phyloP scores from a whole-genome alignment of 2,113 vertebrate species.

The Nannospalax galili region DNA sequence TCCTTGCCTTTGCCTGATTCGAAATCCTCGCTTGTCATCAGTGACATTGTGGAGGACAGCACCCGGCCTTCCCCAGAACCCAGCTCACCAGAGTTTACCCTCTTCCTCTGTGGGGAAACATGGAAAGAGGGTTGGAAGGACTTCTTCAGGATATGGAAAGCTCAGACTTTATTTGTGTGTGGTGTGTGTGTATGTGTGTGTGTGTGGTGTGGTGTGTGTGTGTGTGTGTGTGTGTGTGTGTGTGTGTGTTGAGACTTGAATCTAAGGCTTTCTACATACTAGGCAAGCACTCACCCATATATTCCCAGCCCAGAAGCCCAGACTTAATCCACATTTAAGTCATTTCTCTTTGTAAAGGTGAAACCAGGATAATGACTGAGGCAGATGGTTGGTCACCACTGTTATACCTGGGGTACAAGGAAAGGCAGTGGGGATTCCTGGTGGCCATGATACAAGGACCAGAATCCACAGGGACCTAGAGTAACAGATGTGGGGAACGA shows the following conservation, averaged over 20 bases:
- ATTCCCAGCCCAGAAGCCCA: background rate
- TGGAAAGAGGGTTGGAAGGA: background rate
- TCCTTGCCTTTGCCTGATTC: background rate
- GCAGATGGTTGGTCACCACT: fast-evolving
- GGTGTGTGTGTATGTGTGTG: background rate
- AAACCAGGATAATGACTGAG: fast-evolving
- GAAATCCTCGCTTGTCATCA: background rate
- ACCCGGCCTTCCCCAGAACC: fast-evolving
- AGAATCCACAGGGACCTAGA: fast-evolving
- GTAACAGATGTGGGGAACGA: fast-evolving
- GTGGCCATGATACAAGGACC: fast-evolving
- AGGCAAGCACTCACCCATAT: background rate
- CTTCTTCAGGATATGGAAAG: background rate
- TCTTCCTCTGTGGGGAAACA: fast-evolving
- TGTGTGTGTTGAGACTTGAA: background rate
- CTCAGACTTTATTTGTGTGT: background rate
- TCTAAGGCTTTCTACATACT: background rate
- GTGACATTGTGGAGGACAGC: fast-evolving
- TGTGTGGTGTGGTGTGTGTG: no score
- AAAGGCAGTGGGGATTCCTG: background rate
- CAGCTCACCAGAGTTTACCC: background rate
- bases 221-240: no score
- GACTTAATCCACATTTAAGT: no score
- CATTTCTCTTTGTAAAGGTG: background rate
- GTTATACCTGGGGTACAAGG: fast-evolving